phyloP scores from a whole-genome alignment of 2,113 vertebrate species.

The Melanerpes formicivorus region DNA sequence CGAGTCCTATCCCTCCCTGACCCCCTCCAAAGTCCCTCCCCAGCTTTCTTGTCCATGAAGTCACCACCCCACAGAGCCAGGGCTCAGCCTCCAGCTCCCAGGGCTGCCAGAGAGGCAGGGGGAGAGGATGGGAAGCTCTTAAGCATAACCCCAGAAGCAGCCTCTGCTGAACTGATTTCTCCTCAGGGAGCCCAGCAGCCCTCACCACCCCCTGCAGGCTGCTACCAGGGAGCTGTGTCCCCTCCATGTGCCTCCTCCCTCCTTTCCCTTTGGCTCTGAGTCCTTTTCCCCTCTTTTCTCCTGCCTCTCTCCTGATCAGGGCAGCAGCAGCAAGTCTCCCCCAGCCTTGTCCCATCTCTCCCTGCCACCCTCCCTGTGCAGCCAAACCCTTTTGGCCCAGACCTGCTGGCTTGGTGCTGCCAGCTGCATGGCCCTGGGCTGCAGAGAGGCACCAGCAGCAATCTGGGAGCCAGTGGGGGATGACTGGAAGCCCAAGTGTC shows the following conservation, averaged over 20 bases:
- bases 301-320: background rate
- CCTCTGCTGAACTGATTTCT: rapidly evolving
- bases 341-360: background rate
- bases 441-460: background rate
- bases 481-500: rapidly evolving
- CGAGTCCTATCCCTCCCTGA: no score
- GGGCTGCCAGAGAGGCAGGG: background rate
- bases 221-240: background rate
- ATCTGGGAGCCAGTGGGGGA: no score
- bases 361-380: rapidly evolving
- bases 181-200: background rate
- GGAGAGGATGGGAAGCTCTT: background rate
- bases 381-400: background rate
- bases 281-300: background rate
- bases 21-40: no score
- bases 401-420: background rate
- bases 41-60: background rate
- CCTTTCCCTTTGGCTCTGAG: background rate
- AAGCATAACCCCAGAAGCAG: background rate
- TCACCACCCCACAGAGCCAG: background rate
- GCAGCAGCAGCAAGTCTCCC: background rate
- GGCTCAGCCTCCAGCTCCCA: background rate
- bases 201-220: rapidly evolving
- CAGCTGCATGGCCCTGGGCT: background rate
- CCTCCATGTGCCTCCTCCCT: background rate